Evolutionary conservation across 2,888 invertebrate species (phyloP).

Genomic region (Pogonocherus hispidulus): DNA sequence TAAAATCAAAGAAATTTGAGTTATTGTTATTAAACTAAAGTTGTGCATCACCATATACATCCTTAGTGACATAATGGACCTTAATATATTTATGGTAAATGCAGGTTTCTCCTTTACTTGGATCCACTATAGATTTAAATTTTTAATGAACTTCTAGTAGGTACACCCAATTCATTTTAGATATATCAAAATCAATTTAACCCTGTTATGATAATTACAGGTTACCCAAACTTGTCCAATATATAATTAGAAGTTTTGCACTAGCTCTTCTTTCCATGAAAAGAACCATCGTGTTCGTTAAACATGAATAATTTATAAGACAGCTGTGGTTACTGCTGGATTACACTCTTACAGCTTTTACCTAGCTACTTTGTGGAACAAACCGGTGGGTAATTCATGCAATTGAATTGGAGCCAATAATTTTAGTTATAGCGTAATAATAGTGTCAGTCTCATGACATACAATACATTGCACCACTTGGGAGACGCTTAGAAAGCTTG

Average conservation of each 20-base stretch:
- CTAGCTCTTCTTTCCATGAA: no score
- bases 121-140: no score
- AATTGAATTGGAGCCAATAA: slow-evolving; percentile 15
- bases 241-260: background rate
- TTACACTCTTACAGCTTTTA: background rate
- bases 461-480: slow-evolving; percentile 12
- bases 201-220: background rate
- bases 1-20: no score
- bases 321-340: background rate
- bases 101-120: no score
- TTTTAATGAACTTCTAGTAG: background rate
- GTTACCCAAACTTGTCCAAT: background rate
- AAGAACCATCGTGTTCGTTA: background rate
- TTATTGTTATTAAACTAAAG: no score
- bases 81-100: no score
- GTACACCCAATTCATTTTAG: background rate
- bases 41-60: no score
- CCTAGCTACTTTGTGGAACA: background rate
- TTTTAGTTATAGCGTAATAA: slow-evolving; percentile 16
- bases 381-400: slow-evolving; percentile 6
- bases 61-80: no score
- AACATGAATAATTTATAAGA: slow-evolving; percentile 11
- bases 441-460: slow-evolving; percentile 8
- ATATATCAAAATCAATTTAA: background rate
- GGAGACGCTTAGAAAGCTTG: slow-evolving; percentile 7